These are phyloP conservation scores for Melanostoma mellinum DNA, from an alignment of 2,888 invertebrate genomes.

Conservation along the genomic window DNA sequence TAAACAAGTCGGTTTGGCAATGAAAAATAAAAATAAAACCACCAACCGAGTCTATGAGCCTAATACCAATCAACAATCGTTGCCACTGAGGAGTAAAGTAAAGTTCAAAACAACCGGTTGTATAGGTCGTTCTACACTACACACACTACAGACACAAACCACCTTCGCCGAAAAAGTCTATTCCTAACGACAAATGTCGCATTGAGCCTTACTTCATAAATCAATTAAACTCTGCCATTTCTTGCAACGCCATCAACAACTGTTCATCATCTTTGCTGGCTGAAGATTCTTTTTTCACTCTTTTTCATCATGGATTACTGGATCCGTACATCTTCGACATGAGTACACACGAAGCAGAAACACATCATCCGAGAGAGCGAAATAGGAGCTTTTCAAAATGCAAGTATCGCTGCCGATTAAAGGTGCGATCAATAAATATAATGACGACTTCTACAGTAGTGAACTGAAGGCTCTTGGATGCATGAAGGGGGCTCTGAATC, in stretches of 20 bases:
- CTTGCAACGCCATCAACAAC: conserved; percentile 60
- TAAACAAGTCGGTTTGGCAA: conserved; percentile 68
- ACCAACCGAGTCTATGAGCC: conserved; percentile 16
- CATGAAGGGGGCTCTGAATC: conserved; percentile 18
- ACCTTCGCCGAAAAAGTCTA: conserved; percentile 55
- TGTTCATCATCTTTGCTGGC: conserved; percentile 56
- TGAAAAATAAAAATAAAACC: conserved; percentile 55
- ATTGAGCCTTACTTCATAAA: conserved; percentile 70
- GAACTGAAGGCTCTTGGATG: background rate
- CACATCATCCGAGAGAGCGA: conserved; percentile 10
- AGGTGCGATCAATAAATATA: conserved; percentile 71
- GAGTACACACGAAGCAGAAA: conserved; percentile 1
- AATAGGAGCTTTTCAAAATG: conserved; percentile 59
- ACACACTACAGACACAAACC: conserved; percentile 9
- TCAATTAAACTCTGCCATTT: conserved; percentile 73
- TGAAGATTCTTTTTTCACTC: conserved; percentile 48
- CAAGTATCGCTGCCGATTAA: conserved; percentile 70
- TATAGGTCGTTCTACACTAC: conserved; percentile 7
- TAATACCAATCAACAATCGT: conserved; percentile 2
- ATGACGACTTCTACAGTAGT: conserved; percentile 47
- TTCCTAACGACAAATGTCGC: conserved; percentile 71
- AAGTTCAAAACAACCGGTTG: conserved; percentile 70
- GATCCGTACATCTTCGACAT: conserved; percentile 18
- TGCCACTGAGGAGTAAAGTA: conserved; percentile 46
- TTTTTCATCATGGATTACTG: conserved; percentile 26